Conservation (phyloP, 2,113 vertebrate species). For the Bubo blakistoni region DNA sequence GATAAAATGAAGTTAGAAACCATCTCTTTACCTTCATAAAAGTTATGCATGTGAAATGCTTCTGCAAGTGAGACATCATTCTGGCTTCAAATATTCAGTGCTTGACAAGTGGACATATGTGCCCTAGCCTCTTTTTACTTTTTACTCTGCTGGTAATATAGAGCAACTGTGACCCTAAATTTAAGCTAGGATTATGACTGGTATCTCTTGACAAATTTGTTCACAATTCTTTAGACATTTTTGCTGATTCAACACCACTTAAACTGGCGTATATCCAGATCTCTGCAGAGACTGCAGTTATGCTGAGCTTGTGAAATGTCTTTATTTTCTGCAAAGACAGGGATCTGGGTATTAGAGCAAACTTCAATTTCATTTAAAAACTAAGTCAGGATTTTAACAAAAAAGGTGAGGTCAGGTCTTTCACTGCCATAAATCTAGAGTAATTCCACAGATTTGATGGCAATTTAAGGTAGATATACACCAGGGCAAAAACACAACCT, state of each 20-base stretch:
- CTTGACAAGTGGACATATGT: not conserved
- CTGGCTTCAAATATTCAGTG: not conserved
- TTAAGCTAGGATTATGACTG: not conserved
- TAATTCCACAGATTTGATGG: not conserved
- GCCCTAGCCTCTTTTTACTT: not conserved
- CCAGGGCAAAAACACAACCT: not conserved
- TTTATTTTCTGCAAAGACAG: not conserved
- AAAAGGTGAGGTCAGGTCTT: not conserved
- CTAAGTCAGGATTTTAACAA: not conserved
- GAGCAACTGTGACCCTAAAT: not conserved
- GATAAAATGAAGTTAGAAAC: not conserved
- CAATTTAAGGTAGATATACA: not conserved
- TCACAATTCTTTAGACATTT: conserved; percentile 7
- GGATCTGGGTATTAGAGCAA: not conserved
- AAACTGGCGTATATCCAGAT: not conserved
- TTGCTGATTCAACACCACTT: not conserved
- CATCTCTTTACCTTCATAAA: not conserved
- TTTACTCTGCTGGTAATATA: not conserved
- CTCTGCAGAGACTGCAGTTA: not conserved
- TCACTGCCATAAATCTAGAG: not conserved
- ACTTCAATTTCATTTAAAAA: not conserved
- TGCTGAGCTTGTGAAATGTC: not conserved
- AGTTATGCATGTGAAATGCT: not conserved
- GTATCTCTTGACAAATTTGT: not conserved
- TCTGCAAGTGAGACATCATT: not conserved